Base-by-base conservation (phyloP, 1,140 invertebrate genomes). In the Drosophila seguyi region DNA sequence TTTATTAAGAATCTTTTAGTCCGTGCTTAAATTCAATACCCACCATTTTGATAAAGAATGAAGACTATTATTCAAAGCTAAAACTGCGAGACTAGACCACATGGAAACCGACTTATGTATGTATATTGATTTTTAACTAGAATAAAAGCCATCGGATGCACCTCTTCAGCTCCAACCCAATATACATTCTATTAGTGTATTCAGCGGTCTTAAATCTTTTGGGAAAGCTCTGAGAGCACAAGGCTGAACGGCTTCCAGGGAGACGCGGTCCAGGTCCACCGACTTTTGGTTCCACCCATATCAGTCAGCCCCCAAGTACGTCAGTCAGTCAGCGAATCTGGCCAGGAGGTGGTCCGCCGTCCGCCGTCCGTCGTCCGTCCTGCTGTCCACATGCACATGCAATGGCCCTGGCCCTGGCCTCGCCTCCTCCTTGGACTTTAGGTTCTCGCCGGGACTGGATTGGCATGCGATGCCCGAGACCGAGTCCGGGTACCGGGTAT, bases 231-330 rank as follows among this genome's bases (percentile, higher is more conserved):
- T 1, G 14, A 38, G 34, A 38, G 18, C 20, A 10, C 34, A 8
- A 22, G 14, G 50, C 41, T 69, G 14, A 20, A 69, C 5, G 6
- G 58, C 25, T 44, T 75, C 42, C 50, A 63, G 50, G 36, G 42
- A 34, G 44, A 74, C 39, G 20, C n/a, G 31, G 44, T 31, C 13
- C 38, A 61, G 38, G 45, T 38, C 16, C 41, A 65, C 38, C 27
- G 29, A 38, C 36, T 36, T 31, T 62, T 48, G 82, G 68, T 75
- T 72, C 62, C 85, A 67, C 85, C 85, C 85, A 90, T 88, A 90
- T 88, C 84, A 88, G 84, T 87, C 84, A 88, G 84, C 80, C 63
- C 67, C 65, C 48, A 69, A 84, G 81, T 85, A 81, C 77, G 84
- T 90, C 84, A 90, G 84, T 88, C 84, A 88, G 85, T 90, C 81